These are phyloP conservation scores for Pelochelys cantorii DNA, from an alignment of 2,797 vertebrate species.

Conservation along the genomic window DNA sequence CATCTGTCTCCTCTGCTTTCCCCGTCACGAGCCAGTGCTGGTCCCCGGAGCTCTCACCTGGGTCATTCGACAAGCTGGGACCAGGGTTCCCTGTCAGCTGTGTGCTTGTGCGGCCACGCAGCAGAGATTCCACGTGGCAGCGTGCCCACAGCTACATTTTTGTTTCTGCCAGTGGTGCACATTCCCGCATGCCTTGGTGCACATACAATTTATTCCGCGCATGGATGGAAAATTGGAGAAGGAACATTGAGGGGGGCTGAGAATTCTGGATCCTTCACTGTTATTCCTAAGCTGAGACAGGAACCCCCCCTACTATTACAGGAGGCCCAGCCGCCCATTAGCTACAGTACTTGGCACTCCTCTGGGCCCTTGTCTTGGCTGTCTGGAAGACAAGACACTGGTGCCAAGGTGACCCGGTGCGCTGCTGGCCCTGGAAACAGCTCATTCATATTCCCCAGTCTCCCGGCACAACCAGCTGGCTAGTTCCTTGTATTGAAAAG, in stretches of 20 bases:
- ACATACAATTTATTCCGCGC: too few relatives aligned
- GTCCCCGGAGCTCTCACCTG: neutral
- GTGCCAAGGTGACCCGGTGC: neutral
- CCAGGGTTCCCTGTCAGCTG: too few relatives aligned
- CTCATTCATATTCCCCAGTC: neutral
- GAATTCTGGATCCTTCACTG: neutral
- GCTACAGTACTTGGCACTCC: neutral
- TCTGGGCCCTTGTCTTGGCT: neutral
- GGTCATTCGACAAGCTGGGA: neutral
- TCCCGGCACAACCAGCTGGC: too few relatives aligned
- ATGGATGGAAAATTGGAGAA: too few relatives aligned
- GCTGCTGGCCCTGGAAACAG: neutral
- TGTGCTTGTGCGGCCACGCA: too few relatives aligned
- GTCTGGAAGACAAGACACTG: neutral
- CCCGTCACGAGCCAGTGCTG: neutral
- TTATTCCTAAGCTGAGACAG: neutral
- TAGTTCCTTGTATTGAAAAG: too few relatives aligned
- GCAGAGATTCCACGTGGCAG: too few relatives aligned
- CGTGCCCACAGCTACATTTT: too few relatives aligned
- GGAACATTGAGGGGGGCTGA: neutral
- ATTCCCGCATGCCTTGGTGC: too few relatives aligned
- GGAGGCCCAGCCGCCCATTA: too few relatives aligned
- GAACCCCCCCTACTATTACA: neutral
- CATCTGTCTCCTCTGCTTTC: too few relatives aligned
- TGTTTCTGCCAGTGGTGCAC: too few relatives aligned